These are phyloP conservation scores for Trissolcus basalis DNA, from an alignment of 1,140 invertebrate genomes.

Conservation along the genomic window DNA sequence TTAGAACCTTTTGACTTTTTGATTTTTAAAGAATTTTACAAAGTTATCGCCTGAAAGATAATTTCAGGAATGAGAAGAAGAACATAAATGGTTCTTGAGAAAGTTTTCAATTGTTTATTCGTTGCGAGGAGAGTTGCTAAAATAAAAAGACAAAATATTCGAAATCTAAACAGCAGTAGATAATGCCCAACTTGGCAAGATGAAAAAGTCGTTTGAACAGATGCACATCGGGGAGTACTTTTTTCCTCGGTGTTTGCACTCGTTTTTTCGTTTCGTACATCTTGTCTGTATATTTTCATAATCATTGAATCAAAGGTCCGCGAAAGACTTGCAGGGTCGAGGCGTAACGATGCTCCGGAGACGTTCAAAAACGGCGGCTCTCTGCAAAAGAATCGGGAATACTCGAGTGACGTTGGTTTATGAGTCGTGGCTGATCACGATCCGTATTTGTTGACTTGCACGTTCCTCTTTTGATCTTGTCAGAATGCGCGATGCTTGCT, in stretches of 20 bases:
- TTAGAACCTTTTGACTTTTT: too few species aligned
- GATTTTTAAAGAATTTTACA: too few species aligned
- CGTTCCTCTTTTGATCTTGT: slow-evolving; percentile 67
- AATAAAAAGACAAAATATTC: too few species aligned
- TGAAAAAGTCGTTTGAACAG: slow-evolving; percentile 41
- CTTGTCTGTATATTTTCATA: slow-evolving; percentile 58
- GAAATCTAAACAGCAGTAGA: neutral
- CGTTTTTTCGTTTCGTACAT: slow-evolving; percentile 37
- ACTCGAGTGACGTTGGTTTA: slow-evolving; percentile 66
- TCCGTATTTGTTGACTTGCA: slow-evolving; percentile 66
- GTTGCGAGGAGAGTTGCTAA: too few species aligned
- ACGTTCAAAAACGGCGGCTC: slow-evolving; percentile 54
- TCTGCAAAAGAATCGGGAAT: slow-evolving; percentile 61
- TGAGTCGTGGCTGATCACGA: slow-evolving; percentile 62
- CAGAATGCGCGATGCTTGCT: slow-evolving; percentile 66
- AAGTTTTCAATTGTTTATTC: too few species aligned
- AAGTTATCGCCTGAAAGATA: too few species aligned
- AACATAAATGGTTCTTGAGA: too few species aligned
- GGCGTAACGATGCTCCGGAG: slow-evolving; percentile 47
- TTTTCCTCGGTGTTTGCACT: slow-evolving; percentile 19
- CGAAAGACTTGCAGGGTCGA: slow-evolving; percentile 13
- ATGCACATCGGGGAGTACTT: slow-evolving; percentile 37
- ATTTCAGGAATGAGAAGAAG: too few species aligned
- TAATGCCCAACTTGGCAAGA: slow-evolving; percentile 13
- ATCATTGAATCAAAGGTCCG: slow-evolving; percentile 52